These are phyloP conservation scores for Drosophila mimetica DNA, from an alignment of 2,888 invertebrate genomes.

Conservation along the genomic window DNA sequence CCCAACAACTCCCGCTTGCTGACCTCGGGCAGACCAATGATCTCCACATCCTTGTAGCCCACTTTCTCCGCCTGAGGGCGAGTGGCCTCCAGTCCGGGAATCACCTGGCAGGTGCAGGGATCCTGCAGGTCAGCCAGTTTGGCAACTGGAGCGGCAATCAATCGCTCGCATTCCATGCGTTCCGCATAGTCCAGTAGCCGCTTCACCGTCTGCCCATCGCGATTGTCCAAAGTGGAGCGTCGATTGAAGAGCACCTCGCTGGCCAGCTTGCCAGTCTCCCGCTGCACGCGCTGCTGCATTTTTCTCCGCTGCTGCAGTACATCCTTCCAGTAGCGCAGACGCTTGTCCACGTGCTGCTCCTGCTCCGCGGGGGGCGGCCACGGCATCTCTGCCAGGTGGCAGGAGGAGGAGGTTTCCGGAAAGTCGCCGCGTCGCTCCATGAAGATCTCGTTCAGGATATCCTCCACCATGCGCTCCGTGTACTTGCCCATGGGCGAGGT, in stretches of 20 bases:
- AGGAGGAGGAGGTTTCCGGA: conserved; percentile 64
- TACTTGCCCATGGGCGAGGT: conserved; percentile 36
- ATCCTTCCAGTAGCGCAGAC: conserved; percentile 77
- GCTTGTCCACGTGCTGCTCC: conserved; percentile 66
- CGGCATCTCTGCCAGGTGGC: conserved; percentile 9
- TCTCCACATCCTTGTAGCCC: conserved; percentile 60
- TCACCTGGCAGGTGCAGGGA: conserved; percentile 32
- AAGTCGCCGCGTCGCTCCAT: conserved; percentile 64
- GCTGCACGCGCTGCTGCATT: conserved; percentile 56
- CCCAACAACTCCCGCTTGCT: conserved; percentile 72
- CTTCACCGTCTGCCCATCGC: conserved; percentile 69
- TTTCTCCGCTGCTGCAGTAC: conserved; percentile 60
- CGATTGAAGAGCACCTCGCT: conserved; percentile 74
- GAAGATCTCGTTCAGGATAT: conserved; percentile 68
- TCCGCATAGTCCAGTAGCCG: conserved; percentile 75
- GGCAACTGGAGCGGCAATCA: conserved; percentile 21
- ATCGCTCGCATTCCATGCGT: conserved; percentile 53
- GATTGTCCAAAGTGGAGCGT: conserved; percentile 68
- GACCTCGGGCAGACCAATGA: conserved; percentile 66
- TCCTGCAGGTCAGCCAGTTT: conserved; percentile 49
- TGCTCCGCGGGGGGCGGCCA: not conserved
- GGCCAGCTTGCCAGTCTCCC: conserved; percentile 56
- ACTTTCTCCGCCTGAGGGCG: conserved; percentile 62
- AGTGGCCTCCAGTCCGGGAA: conserved; percentile 59
- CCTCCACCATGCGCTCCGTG: conserved; percentile 56